Base-by-base conservation (phyloP, 1,140 invertebrate genomes). In the Macrocentrus cingulum region DNA sequence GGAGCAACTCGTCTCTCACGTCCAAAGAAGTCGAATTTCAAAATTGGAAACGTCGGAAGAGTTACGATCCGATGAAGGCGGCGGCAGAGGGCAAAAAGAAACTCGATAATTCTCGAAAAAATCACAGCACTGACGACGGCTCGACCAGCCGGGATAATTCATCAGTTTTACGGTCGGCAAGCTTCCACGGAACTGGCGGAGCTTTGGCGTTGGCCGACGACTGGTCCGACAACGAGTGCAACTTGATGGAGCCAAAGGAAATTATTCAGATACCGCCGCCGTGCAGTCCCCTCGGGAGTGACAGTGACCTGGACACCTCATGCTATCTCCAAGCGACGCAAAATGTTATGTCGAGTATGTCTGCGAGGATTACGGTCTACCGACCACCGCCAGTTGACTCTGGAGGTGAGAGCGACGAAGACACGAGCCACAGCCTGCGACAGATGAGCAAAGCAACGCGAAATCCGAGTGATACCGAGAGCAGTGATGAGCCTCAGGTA, bases 31-130 rank as follows among this genome's bases (percentile, higher is more conserved):
- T 90, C 39, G 93, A 95, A 70, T 87, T 94, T 80, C 91, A 92
- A 71, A 94, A 94, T 80, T 95, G 92, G 92, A 93, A 94, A 70
- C 81, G 92, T 56, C 81, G 93, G 56, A 94, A 94, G 68, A 93
- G 88, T 65, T 96, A 95, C 75, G 92, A 95, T 80, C 92, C 92
- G 2, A 86, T 94, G 82, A 93, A 92, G 68, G 88, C 90, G 9
- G 91, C 91, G 2, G 91, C 91, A 6, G 88, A 91, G 67, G 91
- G 87, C 20, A 88, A 86, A 62, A 82, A 82, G 34, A 87, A 86
- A 66, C 79, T 77, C 13, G 73, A 73, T 20, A 66, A 63, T 9
- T 70, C 64, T 60, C 84, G 82, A 50, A 73, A 67, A 51, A 63
- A 72, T 67, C 68, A 68, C 16, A 74, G 65, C 41, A 69, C 50